phyloP scores from a whole-genome alignment of 2,113 vertebrate genomes.

The Erythrocercus mccallii region DNA sequence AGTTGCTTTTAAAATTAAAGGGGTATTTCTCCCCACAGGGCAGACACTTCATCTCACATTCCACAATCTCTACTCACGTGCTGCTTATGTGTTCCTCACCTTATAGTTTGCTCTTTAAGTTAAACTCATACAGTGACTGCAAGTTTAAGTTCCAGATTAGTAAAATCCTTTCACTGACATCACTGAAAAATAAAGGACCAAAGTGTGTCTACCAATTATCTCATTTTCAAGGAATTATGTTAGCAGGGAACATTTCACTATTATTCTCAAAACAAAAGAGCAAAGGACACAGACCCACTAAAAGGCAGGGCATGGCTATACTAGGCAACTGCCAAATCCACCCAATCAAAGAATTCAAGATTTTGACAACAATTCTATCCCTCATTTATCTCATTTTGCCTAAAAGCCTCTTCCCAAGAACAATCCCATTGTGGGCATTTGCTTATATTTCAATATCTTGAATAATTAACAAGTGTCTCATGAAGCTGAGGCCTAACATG shows the following conservation, averaged over 20 bases:
- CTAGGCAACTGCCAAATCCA: background rate
- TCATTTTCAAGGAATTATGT: background rate
- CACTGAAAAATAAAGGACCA: background rate
- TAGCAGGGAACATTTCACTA: background rate
- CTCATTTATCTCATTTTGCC: background rate
- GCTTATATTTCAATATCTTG: background rate
- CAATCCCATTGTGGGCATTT: background rate
- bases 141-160: background rate
- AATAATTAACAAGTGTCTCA: background rate
- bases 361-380: background rate
- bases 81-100: background rate
- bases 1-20: background rate
- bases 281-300: background rate
- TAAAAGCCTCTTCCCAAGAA: background rate
- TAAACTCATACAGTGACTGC: background rate
- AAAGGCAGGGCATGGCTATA: background rate
- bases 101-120: background rate
- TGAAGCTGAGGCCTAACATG: background rate
- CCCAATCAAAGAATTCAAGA: background rate
- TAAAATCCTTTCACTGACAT: background rate
- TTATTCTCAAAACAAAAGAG: background rate
- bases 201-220: background rate
- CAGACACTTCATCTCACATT: background rate
- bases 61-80: background rate
- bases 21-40: background rate